Base-by-base conservation (phyloP, 2,888 invertebrate genomes). In the Creontiades dilutus region DNA sequence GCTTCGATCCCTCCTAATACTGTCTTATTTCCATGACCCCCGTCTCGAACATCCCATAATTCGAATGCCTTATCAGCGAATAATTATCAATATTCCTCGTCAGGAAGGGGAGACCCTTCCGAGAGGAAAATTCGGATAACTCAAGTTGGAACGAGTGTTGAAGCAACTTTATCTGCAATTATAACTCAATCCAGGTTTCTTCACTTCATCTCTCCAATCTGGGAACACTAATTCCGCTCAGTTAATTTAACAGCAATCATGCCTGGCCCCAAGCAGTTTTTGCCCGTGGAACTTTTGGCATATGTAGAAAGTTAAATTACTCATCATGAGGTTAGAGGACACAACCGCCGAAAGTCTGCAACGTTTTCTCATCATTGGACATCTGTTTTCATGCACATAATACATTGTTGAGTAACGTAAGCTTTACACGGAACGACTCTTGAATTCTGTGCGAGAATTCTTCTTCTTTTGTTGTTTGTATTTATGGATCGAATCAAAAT, bases 171-270 rank as follows among this genome's bases (percentile, higher is more conserved):
- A 89, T 89, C 89, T 61, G 82, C 89, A 89, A 89, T 89, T 89
- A 89, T 81, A 89, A 89, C 89, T 89, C 89, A 89, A 81, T 89
- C 89, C 82, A 89, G 68, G 68, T 84, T 89, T 89, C 82, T 81
- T 89, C 89, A 89, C 82, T 89, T 89, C 89, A 89, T 89, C 89
- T 89, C 88, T 88, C 88, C 80, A 88, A 88, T 80, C 80, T 88
- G 88, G 68, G 47, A 86, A 85, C 85, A 85, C 85, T 75, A 76
- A 86, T 86, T 86, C 76, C 75, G 68, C 86, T 76, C 75, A 76
- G 86, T 75, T 86, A 86, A 86, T 86, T 68, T 75, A 86, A 86
- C 86, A 75, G 76, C 47, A 68, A 75, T 75, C 76, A 75, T 86
- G 37, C 37, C 46, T 16, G 47, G 47, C 86, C 86, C 48, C 47